A percentile compares a stretch with the other conserved stretches of the same genome.
phyloP scores from a whole-genome alignment of 2,888 invertebrate genomes.

The Cistogaster globosa region DNA sequence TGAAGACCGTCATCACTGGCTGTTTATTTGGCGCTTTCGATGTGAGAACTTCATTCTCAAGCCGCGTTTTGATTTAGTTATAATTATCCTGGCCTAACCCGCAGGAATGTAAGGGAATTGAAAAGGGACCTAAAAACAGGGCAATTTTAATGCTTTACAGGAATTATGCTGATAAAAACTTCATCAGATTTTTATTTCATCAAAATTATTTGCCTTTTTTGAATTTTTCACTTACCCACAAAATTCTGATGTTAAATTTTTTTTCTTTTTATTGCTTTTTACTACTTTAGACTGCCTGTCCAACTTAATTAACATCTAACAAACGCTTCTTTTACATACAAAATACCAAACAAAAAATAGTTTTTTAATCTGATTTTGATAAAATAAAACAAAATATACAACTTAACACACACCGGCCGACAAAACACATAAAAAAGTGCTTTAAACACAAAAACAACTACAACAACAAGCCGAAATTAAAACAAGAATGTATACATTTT shows the following conservation, averaged over 20 bases:
- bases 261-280: constrained; percentile 22
- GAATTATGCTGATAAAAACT: too few species aligned
- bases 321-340: constrained; percentile 9
- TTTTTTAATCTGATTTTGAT: constrained; percentile 25
- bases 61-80: too few species aligned
- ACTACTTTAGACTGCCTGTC: background rate
- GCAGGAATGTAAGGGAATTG: too few species aligned
- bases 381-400: constrained; percentile 9
- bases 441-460: constrained; percentile 18
- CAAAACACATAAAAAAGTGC: constrained; percentile 53
- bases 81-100: too few species aligned
- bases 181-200: too few species aligned
- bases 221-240: constrained; percentile 1
- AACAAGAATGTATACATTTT: constrained; percentile 53
- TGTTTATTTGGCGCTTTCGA: too few species aligned
- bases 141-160: too few species aligned
- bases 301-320: constrained; percentile 41
- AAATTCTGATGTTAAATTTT: constrained; percentile 28
- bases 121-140: too few species aligned
- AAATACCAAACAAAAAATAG: background rate
- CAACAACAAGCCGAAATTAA: constrained; percentile 16
- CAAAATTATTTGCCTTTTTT: too few species aligned
- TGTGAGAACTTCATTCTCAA: too few species aligned
- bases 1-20: too few species aligned
- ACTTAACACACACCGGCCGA: constrained; percentile 40